These are phyloP conservation scores for Chelmon rostratus DNA, from an alignment of 2,797 vertebrate genomes.

Conservation along the genomic window DNA sequence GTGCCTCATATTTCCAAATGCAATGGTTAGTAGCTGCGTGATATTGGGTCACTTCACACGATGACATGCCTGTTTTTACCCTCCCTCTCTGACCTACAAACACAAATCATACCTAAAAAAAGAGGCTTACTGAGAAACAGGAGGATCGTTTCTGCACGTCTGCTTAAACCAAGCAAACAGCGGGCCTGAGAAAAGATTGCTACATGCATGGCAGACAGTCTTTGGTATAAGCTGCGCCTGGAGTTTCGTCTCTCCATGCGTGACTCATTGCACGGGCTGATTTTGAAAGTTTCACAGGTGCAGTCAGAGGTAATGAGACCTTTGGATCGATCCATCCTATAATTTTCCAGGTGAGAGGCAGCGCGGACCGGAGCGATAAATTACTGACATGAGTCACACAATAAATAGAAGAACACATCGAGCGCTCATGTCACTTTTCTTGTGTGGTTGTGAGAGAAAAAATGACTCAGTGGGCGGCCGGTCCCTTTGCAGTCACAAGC, in stretches of 20 bases:
- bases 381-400: slow-evolving; percentile 45
- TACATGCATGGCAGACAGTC: slow-evolving; percentile 32
- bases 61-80: not conserved
- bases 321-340: slow-evolving; percentile 49
- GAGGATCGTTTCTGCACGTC: not conserved
- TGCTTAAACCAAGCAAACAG: slow-evolving; percentile 8
- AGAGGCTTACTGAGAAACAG: slow-evolving; percentile 15
- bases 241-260: slow-evolving; percentile 4
- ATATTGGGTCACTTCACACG: not conserved
- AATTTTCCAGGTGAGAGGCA: slow-evolving; percentile 48
- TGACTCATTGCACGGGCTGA: slow-evolving; percentile 45
- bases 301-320: slow-evolving; percentile 55
- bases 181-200: not conserved
- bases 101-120: not conserved
- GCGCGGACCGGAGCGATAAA: slow-evolving; percentile 29
- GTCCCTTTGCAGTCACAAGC: slow-evolving; percentile 21
- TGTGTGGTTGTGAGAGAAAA: not conserved
- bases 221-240: slow-evolving; percentile 15
- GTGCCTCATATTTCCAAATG: slow-evolving; percentile 1
- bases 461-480: not conserved
- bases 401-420: slow-evolving; percentile 13
- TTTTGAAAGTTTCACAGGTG: slow-evolving; percentile 54
- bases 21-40: no score
- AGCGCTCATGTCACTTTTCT: slow-evolving; percentile 13
- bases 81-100: not conserved